Conservation (phyloP, 2,888 invertebrate species). For the Ypsolopha scabrella region DNA sequence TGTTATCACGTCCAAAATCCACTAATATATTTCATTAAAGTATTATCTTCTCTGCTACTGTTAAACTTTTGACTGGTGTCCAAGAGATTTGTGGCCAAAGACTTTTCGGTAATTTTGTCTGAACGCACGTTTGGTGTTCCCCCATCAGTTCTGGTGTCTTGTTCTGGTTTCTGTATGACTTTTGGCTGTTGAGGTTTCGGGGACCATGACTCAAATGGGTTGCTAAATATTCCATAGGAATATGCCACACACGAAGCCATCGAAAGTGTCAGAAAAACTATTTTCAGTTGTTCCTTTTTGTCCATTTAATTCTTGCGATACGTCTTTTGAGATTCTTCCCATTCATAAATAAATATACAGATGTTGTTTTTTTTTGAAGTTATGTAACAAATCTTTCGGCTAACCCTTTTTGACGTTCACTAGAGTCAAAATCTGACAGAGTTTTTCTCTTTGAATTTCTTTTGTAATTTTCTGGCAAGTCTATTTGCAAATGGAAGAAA, state of each 20-base stretch:
- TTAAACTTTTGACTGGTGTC: too few species aligned
- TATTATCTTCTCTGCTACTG: too few species aligned
- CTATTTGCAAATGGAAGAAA: neutral
- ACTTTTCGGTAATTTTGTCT: too few species aligned
- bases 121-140: constrained; percentile 10
- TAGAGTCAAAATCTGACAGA: neutral
- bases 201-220: constrained; percentile 13
- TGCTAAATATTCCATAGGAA: constrained; percentile 34
- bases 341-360: constrained; percentile 19
- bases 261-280: constrained; percentile 34
- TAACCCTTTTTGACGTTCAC: neutral
- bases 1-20: too few species aligned
- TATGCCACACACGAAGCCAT: constrained; percentile 40
- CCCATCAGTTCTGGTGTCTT: constrained; percentile 23
- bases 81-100: too few species aligned
- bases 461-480: constrained; percentile 6
- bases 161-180: neutral
- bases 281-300: constrained; percentile 34
- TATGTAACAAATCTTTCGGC: neutral
- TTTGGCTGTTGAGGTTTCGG: neutral
- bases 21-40: too few species aligned
- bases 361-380: neutral
- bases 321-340: constrained; percentile 2
- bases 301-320: constrained; percentile 31
- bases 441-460: constrained; percentile 8